phyloP scores from a whole-genome alignment of 2,888 invertebrate genomes.

The Campoplex capitator region DNA sequence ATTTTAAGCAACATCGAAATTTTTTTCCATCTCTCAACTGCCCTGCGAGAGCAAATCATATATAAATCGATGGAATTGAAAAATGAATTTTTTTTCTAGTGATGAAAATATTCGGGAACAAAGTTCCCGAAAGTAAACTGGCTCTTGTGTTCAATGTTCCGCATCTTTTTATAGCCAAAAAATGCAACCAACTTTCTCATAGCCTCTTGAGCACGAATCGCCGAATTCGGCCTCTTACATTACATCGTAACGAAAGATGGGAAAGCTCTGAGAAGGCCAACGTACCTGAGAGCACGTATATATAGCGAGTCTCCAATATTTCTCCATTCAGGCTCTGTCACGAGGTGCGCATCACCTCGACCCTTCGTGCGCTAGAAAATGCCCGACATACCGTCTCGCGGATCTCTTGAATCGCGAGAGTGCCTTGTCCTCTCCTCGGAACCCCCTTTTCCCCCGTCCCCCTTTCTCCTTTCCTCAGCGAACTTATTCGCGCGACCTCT shows the following conservation, averaged over 20 bases:
- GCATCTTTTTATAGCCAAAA: background rate
- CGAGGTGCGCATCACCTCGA: slow-evolving; percentile 23
- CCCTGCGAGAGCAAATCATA: background rate
- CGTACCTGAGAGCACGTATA: slow-evolving; percentile 29
- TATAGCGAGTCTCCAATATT: slow-evolving; percentile 36
- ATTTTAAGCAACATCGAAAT: background rate
- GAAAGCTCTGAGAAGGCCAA: background rate
- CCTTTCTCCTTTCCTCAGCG: background rate
- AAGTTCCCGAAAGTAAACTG: background rate
- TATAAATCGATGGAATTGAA: background rate
- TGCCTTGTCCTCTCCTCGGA: slow-evolving; percentile 24
- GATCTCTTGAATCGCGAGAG: slow-evolving; percentile 47
- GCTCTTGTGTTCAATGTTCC: background rate
- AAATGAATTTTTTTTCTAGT: background rate
- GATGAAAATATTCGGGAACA: background rate
- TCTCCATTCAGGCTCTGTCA: slow-evolving; percentile 5
- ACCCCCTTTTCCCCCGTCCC: background rate
- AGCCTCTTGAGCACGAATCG: slow-evolving; percentile 49
- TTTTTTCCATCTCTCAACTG: background rate
- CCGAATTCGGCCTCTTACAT: slow-evolving; percentile 39
- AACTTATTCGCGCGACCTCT: slow-evolving; percentile 55
- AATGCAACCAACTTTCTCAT: background rate
- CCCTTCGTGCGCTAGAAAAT: slow-evolving; percentile 32
- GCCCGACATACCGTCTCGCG: slow-evolving; percentile 32
- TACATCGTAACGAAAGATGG: background rate